Evolutionary conservation across 1,140 invertebrate genomes (phyloP), one percentile per base, ranked within the genome.

Genomic region (Aphidius ervi): DNA sequence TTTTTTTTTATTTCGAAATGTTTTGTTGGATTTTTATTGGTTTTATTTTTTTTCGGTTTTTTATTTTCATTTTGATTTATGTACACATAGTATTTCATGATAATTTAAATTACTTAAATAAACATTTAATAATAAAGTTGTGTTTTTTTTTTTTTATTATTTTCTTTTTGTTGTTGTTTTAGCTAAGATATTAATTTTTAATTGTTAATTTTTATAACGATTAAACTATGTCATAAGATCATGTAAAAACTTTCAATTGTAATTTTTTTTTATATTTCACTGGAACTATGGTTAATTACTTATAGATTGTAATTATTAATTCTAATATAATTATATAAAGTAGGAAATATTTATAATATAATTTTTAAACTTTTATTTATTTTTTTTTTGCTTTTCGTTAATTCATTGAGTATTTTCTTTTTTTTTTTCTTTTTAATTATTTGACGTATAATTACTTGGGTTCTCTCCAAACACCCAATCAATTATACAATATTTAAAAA

Each of bases 181-280:
- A 66, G 59, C 65, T 72, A 71, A 61, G 64, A 70, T 61, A 69
- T 59, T 66, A 67, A 9, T 49, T 49, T 41, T 20, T 45, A 41
- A 9, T 49, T 6, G 3, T 5, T 16, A 42, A n/a, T 9, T 16
- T 8, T 55, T 66, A 66, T 62, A 63, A 65, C 60, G 69, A 70
- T 67, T 52, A 68, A 70, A 59, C 57, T 62, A 66, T 68, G 68
- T 68, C 70, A 71, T 74, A 75, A 74, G 74, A 77, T 75, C 72
- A 75, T 77, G 74, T 74, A 76, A 76, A 77, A 77, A 77, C 70
- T 75, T 76, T 75, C 70, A 70, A 71, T 72, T 68, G 64, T 67
- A 67, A 68, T 67, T 61, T 63, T 65, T 57, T 65, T 54, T 64
- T 62, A 68, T 65, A 60, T 16, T 62, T 59, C 60, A 59, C 69